Evolutionary conservation across 2,113 vertebrate species (phyloP), one percentile per base, ranked within the genome.

Genomic region (Perca flavescens): DNA sequence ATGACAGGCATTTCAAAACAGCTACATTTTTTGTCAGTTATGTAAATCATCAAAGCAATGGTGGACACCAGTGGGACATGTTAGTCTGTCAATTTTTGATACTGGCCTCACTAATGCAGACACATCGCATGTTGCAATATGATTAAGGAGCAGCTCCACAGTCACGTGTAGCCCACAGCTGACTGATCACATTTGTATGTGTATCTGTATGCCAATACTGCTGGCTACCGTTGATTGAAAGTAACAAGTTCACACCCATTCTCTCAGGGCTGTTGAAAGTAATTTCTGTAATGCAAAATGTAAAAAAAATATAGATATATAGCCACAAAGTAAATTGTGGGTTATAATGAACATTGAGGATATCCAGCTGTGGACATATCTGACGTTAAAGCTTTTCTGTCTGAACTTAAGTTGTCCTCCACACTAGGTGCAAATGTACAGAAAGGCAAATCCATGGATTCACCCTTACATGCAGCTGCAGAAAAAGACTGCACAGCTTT

Each of bases 381-480:
- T 28, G 8, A 63, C 15, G 10, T 12, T 43, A 5, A 65, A 49
- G 19, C 43, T 62, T 54, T 53, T 54, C 50, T 47, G 0, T 52
- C 46, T 47, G n/a, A 47, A 15, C 19, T 19, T 0, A 46, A 22
- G 21, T 43, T 75, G 19, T 80, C 43, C 40, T 88, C 3, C 28
- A 2, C 3, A 8, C 63, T 43, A 99, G 98, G 98, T 71, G 98
- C 97, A 85, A 96, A 97, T 9, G 97, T 99, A 17, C 97, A 98
- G 87, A 98, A 96, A 89, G 98, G 98, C 74, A 97, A 93, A 83
- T 93, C 95, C 56, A 75, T 97, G 94, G 97, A 99, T 50, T 99
- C 96, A 1, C 98, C 98, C 1, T 86, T 99, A 47, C 98, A 99
- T 3, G 97, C 96, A 9, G 97, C 98, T 28, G 97, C 97, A 76